phyloP scores from a whole-genome alignment of 2,888 invertebrate species.

The Abrostola triplasia region DNA sequence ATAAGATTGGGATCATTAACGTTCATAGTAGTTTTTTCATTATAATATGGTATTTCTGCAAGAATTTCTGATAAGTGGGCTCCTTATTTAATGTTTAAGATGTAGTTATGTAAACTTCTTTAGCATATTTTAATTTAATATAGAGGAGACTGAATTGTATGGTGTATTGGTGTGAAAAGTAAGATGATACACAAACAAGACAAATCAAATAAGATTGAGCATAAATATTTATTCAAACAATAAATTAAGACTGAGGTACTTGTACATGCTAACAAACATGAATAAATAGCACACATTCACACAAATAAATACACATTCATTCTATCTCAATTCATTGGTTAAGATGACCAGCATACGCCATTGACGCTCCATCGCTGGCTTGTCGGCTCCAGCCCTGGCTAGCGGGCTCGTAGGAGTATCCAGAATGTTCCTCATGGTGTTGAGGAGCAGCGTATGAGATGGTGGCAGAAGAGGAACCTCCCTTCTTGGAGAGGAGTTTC shows the following conservation, averaged over 20 bases:
- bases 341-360: conserved; percentile 89
- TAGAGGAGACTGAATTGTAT: no score
- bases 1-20: no score
- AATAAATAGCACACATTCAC: conserved; percentile 60
- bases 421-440: conserved; percentile 88
- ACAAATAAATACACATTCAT: conserved; percentile 69
- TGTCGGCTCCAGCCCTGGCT: conserved; percentile 90
- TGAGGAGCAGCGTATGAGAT: conserved; percentile 91
- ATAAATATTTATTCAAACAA: conserved; percentile 65
- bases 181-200: conserved; percentile 19
- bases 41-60: no score
- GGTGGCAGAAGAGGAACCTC: conserved; percentile 60
- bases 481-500: conserved; percentile 91
- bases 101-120: no score
- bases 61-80: no score
- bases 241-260: conserved; percentile 81
- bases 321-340: conserved; percentile 62
- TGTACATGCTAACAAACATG: conserved; percentile 69
- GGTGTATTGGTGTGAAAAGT: no score
- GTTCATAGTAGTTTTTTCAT: no score
- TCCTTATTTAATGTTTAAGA: no score
- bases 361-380: conserved; percentile 89
- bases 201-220: conserved; percentile 46
- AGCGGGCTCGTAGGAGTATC: conserved; percentile 86
- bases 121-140: no score